Base-by-base conservation (phyloP, 2,113 vertebrate species). In the Mustela nigripes region DNA sequence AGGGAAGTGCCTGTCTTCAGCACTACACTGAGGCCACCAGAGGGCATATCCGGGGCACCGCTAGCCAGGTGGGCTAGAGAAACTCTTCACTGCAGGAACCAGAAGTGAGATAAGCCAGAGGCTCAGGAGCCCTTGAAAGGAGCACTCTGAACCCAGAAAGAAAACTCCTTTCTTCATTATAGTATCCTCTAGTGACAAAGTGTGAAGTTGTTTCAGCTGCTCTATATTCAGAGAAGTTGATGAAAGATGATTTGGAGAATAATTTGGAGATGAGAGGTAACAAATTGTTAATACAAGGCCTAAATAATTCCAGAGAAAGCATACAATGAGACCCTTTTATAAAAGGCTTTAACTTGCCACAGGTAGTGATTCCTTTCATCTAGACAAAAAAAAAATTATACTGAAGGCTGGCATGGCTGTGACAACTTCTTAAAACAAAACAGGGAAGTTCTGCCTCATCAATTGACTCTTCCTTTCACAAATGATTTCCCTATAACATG, bases 291-390 rank as follows among this genome's bases (percentile, higher is more conserved):
- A 48, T 7, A 84, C 16, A 92, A 92, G 21, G 4, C 33, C 62
- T 95, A 78, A 88, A 53, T 53, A 28, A 84, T 84, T 71, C 76
- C 71, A 63, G 39, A 84, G 18, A 60, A 92, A 39, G 31, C 31
- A 82, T 3, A 53, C 24, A 69, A 48, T 63, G 33, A 62, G 19
- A 4, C 5, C 26, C 26, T 84, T 60, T 60, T 60, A 60, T 60
- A 60, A 60, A 60, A 24, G 58, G 58, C 58, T 60, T 60, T 60
- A 60, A 2, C 58, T 60, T 60, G 58, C 58, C 58, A 60, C 22
- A 60, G 58, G 22, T 24, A 24, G 22, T 60, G 58, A 60, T 60
- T 60, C 8, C 58, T 9, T 60, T 60, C 22, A 36, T 60, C 58
- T 24, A 22, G 58, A 60, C 58, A 60, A 24, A 60, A 21, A 24